phyloP scores from a whole-genome alignment of 2,797 vertebrate genomes.

The Falco berigora region DNA sequence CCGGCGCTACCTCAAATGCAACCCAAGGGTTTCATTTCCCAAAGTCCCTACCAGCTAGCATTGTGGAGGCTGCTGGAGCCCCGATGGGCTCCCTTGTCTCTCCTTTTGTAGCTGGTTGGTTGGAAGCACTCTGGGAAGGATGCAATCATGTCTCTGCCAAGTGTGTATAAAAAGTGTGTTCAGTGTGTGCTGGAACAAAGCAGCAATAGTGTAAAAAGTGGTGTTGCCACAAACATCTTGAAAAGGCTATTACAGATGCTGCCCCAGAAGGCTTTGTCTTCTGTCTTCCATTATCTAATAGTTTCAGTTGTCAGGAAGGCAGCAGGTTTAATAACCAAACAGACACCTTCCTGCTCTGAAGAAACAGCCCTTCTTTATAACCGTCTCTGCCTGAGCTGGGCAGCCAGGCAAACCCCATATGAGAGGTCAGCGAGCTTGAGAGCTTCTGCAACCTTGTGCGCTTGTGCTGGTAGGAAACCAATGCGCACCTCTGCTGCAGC shows the following conservation, averaged over 20 bases:
- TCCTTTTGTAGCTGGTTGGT: not conserved
- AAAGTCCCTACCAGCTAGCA: not conserved
- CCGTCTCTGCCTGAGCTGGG: not conserved
- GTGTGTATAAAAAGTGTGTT: rapidly evolving
- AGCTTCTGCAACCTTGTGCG: not conserved
- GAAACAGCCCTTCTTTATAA: not conserved
- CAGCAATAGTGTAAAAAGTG: not conserved
- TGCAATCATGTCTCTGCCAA: not conserved
- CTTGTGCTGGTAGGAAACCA: not conserved
- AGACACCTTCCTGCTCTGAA: not conserved
- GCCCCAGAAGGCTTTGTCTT: not conserved
- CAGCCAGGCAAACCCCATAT: not conserved
- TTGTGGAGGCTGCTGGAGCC: not conserved
- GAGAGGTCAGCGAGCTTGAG: not conserved
- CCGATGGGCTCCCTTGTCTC: not conserved
- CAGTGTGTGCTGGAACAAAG: not conserved
- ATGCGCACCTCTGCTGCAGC: not conserved
- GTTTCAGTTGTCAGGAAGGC: not conserved
- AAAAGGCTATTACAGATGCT: not conserved
- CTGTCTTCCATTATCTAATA: not conserved
- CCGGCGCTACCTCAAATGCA: not conserved
- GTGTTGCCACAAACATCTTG: not conserved
- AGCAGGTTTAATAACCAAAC: not conserved
- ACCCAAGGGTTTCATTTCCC: not conserved
- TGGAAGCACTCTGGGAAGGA: not conserved